These are phyloP conservation scores for Pseudorasbora parva DNA, from an alignment of 2,113 vertebrate genomes.

Conservation along the genomic window DNA sequence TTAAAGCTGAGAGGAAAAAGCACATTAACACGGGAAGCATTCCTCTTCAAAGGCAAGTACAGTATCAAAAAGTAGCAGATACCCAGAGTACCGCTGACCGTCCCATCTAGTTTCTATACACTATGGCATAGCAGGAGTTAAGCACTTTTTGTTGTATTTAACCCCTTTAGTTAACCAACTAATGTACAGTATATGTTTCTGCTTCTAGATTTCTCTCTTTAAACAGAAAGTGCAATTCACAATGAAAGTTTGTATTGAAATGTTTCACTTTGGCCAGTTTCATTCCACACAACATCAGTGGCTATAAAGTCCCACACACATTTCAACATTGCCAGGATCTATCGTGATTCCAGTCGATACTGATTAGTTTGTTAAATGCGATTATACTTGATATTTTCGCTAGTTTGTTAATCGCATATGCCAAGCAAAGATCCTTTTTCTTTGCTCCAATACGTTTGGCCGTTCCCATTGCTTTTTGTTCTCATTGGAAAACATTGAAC, in stretches of 20 bases:
- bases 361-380: conserved; percentile 36
- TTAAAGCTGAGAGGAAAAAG: conserved; percentile 75
- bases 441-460: conserved; percentile 71
- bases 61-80: conserved; percentile 76
- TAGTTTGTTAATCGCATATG: background rate
- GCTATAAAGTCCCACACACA: conserved; percentile 70
- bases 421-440: background rate
- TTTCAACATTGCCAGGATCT: conserved; percentile 61
- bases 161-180: conserved; percentile 21
- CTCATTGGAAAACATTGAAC: conserved; percentile 71
- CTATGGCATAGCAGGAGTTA: conserved; percentile 73
- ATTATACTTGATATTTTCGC: background rate
- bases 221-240: conserved; percentile 81
- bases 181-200: conserved; percentile 51
- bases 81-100: conserved; percentile 74
- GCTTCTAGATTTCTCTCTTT: conserved; percentile 40
- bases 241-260: conserved; percentile 71
- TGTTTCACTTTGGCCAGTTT: conserved; percentile 82
- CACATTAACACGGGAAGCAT: conserved; percentile 75
- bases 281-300: conserved; percentile 69
- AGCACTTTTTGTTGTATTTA: conserved; percentile 62
- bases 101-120: conserved; percentile 73
- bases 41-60: conserved; percentile 76
- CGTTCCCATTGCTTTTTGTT: conserved; percentile 60
- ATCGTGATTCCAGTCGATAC: conserved; percentile 60